phyloP scores from a whole-genome alignment of 2,888 invertebrate genomes.

The Drosophila suboccidentalis region DNA sequence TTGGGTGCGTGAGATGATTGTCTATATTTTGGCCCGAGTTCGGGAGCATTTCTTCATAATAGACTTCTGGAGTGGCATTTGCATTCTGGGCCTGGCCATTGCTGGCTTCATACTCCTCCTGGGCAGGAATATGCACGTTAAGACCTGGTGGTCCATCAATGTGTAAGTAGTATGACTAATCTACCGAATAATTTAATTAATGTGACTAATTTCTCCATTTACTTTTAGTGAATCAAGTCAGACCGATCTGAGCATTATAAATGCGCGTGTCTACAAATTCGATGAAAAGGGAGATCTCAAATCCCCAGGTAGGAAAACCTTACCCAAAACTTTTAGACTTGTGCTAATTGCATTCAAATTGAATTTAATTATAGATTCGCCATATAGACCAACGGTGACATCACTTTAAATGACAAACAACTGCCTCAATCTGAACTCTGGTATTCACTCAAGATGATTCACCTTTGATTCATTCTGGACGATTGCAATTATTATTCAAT shows the following conservation, averaged over 20 bases:
- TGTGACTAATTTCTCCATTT: not conserved
- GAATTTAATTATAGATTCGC: conserved; percentile 55
- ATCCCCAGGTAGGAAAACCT: conserved; percentile 43
- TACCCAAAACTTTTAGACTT: no score
- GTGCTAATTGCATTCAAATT: conserved; percentile 6
- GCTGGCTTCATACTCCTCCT: conserved; percentile 75
- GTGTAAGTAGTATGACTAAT: conserved; percentile 64
- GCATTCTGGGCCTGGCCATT: conserved; percentile 71
- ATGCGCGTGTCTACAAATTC: conserved; percentile 74
- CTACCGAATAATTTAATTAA: not conserved
- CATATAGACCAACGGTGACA: conserved; percentile 69
- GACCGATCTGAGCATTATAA: conserved; percentile 69
- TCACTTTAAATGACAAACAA: conserved; percentile 53
- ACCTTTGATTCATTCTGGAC: conserved; percentile 30
- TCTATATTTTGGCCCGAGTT: conserved; percentile 71
- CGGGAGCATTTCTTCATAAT: conserved; percentile 79
- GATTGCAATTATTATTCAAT: conserved; percentile 24
- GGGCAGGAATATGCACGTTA: conserved; percentile 75
- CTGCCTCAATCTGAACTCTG: conserved; percentile 29
- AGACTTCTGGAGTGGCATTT: conserved; percentile 81
- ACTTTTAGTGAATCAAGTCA: conserved; percentile 64
- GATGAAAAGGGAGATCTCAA: conserved; percentile 71
- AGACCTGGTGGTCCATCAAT: conserved; percentile 78
- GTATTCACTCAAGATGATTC: conserved; percentile 19
- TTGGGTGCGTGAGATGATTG: conserved; percentile 80